Evolutionary conservation across 2,113 vertebrate genomes (phyloP).

Genomic region (Corythornis vintsioides): DNA sequence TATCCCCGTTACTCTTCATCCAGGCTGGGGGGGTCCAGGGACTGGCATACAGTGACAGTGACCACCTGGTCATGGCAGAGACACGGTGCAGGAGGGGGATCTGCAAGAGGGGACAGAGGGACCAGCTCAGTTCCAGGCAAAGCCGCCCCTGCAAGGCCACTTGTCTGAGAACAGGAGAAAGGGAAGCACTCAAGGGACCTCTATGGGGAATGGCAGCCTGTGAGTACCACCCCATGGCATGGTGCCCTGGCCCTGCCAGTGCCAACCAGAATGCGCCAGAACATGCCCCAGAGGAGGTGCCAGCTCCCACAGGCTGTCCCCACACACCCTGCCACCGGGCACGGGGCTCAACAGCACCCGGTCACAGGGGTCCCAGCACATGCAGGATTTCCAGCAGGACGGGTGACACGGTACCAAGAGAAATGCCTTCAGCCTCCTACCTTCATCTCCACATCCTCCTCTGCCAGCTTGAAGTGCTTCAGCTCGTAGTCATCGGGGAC

Average conservation of each 20-base stretch:
- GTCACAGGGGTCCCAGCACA: rapidly evolving
- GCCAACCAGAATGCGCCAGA: background rate
- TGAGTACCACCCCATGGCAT: background rate
- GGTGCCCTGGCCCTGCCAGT: background rate
- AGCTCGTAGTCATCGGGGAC: conserved; percentile 81
- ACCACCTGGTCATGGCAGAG: conserved; percentile 74
- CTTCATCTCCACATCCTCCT: conserved; percentile 89
- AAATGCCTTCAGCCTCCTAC: conserved; percentile 48
- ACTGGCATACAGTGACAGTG: conserved; percentile 82
- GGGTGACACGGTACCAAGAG: background rate
- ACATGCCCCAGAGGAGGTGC: background rate
- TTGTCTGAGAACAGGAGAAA: rapidly evolving
- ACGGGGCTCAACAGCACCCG: background rate
- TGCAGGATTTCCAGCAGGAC: rapidly evolving
- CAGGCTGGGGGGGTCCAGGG: conserved; percentile 92
- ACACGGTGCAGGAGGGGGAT: conserved; percentile 88
- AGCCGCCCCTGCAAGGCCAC: background rate
- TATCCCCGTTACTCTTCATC: conserved; percentile 85
- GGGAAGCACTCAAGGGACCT: background rate
- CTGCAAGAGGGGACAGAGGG: conserved; percentile 57
- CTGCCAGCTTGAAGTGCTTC: conserved; percentile 81
- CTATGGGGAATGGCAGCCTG: rapidly evolving
- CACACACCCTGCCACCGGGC: background rate
- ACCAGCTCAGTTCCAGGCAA: background rate
- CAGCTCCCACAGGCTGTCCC: background rate